Evolutionary conservation across 1,140 invertebrate species (phyloP), one percentile per base, ranked within the genome.

Genomic region (Neodiprion fabricii): DNA sequence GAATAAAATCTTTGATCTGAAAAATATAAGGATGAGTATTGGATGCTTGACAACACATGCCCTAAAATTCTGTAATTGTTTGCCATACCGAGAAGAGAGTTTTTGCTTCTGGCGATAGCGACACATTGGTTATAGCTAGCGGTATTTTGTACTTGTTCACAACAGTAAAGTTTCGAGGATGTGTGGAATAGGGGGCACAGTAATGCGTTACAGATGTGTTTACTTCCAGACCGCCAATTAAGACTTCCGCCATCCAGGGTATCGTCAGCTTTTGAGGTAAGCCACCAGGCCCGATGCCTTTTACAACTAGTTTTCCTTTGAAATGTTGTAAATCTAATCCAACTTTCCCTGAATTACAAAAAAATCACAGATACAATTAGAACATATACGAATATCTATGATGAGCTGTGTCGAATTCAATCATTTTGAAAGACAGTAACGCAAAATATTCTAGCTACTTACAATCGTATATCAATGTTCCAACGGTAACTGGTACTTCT

Each of bases 381-480:
- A 1, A 53, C 49, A 47, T 9, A 40, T 69, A 71, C 40, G 14
- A 28, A 73, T 9, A 76, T 61, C 12, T 17, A 53, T 48, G 48
- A 71, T 10, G 14, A 21, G 49, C 28, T 9, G 21, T 71, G 47
- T 14, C 47, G 8, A 17, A 71, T 12, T 69, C 21, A 47, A 1
- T 48, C 7, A 72, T 50, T 50, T 21, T 74, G 2, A 8, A 68
- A 21, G 10, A 23, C 49, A 65, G 67, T 40, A 7, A 71, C 8
- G 70, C 12, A 61, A 17, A 72, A 72, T 72, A 75, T 73, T 48
- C 71, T 48, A 9, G 70, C 48, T 78, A 92, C 92, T 92, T 87
- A 96, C 95, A 95, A 88, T 95, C 91, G 78, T 95, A 92, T 75
- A 93, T 92, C 71, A 96, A 87, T 71, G 90, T 91, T 61, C 94